Evolutionary conservation across 2,113 vertebrate species (phyloP).

Genomic region (Stigmatopora nigra): DNA sequence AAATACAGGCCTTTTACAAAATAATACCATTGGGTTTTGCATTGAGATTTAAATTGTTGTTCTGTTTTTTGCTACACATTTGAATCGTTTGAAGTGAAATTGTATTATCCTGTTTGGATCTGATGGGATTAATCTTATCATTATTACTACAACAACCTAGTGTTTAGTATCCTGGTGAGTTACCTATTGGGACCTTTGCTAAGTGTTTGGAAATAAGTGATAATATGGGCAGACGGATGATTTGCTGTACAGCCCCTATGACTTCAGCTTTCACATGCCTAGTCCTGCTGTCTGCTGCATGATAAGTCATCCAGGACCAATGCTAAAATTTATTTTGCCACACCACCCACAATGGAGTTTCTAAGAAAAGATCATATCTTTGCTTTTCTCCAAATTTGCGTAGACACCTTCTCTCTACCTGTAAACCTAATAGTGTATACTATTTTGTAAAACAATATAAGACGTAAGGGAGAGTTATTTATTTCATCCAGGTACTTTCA

Average conservation of each 20-base stretch:
- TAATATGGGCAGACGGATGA: constrained; percentile 51
- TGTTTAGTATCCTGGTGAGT: constrained; percentile 31
- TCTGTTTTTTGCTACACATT: background rate
- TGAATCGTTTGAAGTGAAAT: background rate
- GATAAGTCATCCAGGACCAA: constrained; percentile 46
- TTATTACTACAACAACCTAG: constrained; percentile 18
- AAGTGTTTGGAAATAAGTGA: constrained; percentile 31
- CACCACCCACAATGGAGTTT: constrained; percentile 52
- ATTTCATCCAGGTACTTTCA: constrained; percentile 5
- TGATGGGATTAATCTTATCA: background rate
- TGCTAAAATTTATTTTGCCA: constrained; percentile 35
- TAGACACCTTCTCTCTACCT: background rate
- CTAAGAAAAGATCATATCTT: constrained; percentile 43
- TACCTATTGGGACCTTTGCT: constrained; percentile 14
- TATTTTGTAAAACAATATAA: background rate
- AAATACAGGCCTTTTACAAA: background rate
- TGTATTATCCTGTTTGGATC: background rate
- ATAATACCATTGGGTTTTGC: background rate
- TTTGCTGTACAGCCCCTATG: constrained; percentile 50
- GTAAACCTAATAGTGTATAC: background rate
- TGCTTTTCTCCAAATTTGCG: background rate
- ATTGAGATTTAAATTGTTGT: background rate
- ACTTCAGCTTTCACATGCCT: constrained; percentile 52
- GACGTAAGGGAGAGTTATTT: background rate
- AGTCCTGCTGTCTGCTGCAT: constrained; percentile 48